A percentile compares a stretch with the other conserved stretches of the same genome.
These are phyloP conservation scores for Melanostoma mellinum DNA, from an alignment of 2,888 invertebrate genomes.

Conservation along the genomic window DNA sequence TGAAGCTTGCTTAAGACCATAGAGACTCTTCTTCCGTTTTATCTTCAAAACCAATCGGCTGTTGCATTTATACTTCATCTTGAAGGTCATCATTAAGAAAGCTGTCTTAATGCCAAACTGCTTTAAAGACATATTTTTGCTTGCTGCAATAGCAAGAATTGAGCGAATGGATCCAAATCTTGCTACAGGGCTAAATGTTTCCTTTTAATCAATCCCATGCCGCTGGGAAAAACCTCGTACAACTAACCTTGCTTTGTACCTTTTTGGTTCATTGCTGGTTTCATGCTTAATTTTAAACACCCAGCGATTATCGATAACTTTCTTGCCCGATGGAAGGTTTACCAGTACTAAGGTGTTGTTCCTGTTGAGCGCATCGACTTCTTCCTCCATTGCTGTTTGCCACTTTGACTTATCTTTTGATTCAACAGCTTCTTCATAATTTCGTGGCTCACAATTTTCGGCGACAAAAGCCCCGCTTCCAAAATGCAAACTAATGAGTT, in stretches of 20 bases:
- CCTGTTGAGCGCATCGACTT: too few species aligned
- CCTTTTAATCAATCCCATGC: conserved; percentile 27
- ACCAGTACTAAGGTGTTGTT: too few species aligned
- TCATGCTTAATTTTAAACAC: too few species aligned
- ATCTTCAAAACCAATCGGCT: conserved; percentile 32
- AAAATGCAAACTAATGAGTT: too few species aligned
- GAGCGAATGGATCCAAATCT: conserved; percentile 27
- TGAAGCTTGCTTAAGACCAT: conserved; percentile 11
- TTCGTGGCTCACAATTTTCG: too few species aligned
- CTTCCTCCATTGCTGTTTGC: not conserved
- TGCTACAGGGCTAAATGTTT: conserved; percentile 60
- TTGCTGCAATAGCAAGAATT: conserved; percentile 47
- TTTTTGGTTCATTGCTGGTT: too few species aligned
- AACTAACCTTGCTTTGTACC: too few species aligned
- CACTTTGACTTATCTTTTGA: not conserved
- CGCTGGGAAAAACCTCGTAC: too few species aligned
- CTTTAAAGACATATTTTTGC: conserved; percentile 4
- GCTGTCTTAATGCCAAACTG: conserved; percentile 41
- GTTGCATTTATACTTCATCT: conserved; percentile 38
- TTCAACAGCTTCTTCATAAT: too few species aligned
- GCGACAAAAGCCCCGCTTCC: too few species aligned
- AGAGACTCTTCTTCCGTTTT: conserved; percentile 46
- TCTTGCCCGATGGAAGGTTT: not conserved
- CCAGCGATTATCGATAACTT: not conserved
- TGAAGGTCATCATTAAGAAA: conserved; percentile 29